These are phyloP conservation scores for Lasiommata megera DNA, from an alignment of 2,888 invertebrate genomes.

Conservation along the genomic window DNA sequence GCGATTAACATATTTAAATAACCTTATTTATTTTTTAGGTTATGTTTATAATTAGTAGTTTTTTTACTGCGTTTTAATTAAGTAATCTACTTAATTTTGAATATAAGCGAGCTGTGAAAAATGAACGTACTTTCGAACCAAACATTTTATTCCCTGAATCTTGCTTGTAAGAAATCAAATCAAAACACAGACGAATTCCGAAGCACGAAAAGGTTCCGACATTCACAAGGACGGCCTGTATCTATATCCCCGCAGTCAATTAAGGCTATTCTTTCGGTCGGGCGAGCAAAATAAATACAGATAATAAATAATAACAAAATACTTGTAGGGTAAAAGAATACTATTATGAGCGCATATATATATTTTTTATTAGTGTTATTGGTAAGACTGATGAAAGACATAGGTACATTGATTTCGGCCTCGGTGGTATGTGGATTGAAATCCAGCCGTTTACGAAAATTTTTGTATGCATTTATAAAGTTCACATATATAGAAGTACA, in stretches of 20 bases:
- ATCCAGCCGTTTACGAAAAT: no score
- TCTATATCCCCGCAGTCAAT: constrained; percentile 49
- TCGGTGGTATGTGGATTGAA: no score
- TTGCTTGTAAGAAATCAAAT: not conserved
- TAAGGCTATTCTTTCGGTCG: constrained; percentile 49
- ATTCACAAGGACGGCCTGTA: constrained; percentile 33
- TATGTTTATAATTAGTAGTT: no score
- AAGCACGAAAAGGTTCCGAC: constrained; percentile 17
- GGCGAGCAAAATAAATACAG: constrained; percentile 60
- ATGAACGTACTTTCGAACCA: not conserved
- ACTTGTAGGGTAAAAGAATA: constrained; percentile 28
- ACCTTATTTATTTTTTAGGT: no score
- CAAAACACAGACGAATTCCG: constrained; percentile 14
- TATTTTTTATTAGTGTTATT: no score
- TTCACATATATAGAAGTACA: no score
- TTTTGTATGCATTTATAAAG: no score
- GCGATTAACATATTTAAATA: no score
- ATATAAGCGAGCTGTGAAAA: not conserved
- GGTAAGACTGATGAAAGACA: no score
- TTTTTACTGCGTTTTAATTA: no score
- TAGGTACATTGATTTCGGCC: no score
- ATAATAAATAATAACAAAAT: constrained; percentile 44
- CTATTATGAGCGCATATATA: not conserved
- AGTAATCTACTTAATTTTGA: no score
- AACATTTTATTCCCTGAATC: not conserved